Base-by-base conservation (phyloP, 2,113 vertebrate genomes). In the Monarcha castaneiventris region DNA sequence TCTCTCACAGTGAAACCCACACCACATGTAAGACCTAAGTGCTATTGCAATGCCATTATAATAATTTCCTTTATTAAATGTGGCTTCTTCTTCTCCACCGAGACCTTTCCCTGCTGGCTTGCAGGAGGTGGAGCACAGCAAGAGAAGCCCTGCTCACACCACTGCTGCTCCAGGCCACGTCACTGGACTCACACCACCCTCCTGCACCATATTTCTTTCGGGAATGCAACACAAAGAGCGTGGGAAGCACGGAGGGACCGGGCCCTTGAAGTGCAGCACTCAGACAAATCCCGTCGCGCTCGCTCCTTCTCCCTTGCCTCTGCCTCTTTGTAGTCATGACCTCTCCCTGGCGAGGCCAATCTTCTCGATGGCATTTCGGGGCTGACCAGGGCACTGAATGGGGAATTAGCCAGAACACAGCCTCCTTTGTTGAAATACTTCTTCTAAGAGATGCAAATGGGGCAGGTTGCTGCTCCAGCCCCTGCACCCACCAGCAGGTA, bases 361-460 rank as follows among this genome's bases (percentile, higher is more conserved):
- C 79, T 93, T 64, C 89, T 66, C 61, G 26, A 72, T 84, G 90
- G 90, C 46, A 61, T 89, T 89, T 96, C 49, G 15, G 93, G 82
- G 78, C 87, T 79, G 89, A 69, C 81, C 89, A 91, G 94, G 82
- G 85, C 82, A 35, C 79, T 67, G 90, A 85, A 81, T 25, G 56
- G 41, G 64, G 64, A 96, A 89, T 85, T 39, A 94, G 75, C 59
- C 82, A 77, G 78, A 94, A 97, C 93, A 96, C 55, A 93, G 92
- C 0, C 0, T 16, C 35, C 92, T 96, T 94, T 96, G 96, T 96
- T 67, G 16, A 58, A 80, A 59, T 3, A 3, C 14, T 80, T 16
- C 64, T 83, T 48, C 86, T 51, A 27, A 78, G 10, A 5, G 1
- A 59, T 59, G 87, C 2, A 92, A 88, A 92, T 16, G 37, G 55